Evolutionary conservation across 2,888 invertebrate genomes (phyloP).

Genomic region (Melanchra persicariae): DNA sequence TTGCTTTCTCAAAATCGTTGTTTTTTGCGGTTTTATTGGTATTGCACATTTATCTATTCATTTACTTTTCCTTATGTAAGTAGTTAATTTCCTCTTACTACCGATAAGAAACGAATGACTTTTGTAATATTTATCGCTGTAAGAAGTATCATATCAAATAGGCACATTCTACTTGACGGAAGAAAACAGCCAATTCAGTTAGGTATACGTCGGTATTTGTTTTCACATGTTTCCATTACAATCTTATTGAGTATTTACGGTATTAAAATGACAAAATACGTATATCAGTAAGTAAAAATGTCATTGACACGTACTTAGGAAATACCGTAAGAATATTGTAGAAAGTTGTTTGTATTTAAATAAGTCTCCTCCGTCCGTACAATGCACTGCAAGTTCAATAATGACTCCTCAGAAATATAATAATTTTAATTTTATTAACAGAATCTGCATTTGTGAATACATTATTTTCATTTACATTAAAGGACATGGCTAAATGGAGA

Average conservation of each 20-base stretch:
- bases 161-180: constrained; percentile 8
- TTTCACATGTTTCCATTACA: constrained; percentile 27
- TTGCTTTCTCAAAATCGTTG: neutral
- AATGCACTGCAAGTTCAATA: constrained; percentile 57
- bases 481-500: no score
- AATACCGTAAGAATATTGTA: constrained; percentile 72
- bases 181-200: constrained; percentile 21
- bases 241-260: constrained; percentile 55
- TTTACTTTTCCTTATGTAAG: neutral
- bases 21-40: neutral
- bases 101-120: neutral
- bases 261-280: constrained; percentile 46
- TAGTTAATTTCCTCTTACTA: neutral
- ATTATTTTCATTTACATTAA: constrained; percentile 13
- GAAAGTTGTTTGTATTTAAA: constrained; percentile 82
- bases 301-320: constrained; percentile 74
- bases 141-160: constrained; percentile 16
- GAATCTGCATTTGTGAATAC: constrained; percentile 7
- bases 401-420: constrained; percentile 36
- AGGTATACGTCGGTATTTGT: constrained; percentile 10
- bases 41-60: neutral
- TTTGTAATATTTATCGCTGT: constrained; percentile 1
- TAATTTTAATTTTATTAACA: constrained; percentile 30
- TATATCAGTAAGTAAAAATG: constrained; percentile 63
- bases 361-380: constrained; percentile 69